These are phyloP conservation scores for Aviceda subcristata DNA, from an alignment of 2,113 vertebrate species.

Conservation along the genomic window DNA sequence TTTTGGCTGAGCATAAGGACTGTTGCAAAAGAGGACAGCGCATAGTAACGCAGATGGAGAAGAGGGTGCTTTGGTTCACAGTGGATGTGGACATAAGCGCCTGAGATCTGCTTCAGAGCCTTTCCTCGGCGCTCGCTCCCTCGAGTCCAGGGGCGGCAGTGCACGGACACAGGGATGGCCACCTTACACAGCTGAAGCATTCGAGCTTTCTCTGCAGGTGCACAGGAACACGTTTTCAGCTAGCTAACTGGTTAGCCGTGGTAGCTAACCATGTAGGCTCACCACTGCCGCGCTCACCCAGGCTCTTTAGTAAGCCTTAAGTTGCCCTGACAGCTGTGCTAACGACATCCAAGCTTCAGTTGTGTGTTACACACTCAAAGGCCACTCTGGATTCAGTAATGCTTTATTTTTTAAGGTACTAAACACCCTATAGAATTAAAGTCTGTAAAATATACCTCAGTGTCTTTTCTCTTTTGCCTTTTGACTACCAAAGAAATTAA, in stretches of 20 bases:
- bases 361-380: not conserved
- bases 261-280: not conserved
- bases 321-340: fast-evolving
- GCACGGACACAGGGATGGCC: too few relatives aligned
- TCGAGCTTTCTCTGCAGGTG: fast-evolving
- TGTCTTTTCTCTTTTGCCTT: not conserved
- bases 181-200: too few relatives aligned
- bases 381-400: not conserved
- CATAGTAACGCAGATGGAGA: not conserved
- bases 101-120: not conserved
- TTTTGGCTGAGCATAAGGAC: not conserved
- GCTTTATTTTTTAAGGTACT: not conserved
- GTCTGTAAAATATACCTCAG: not conserved
- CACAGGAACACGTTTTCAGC: fast-evolving
- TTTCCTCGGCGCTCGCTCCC: fast-evolving
- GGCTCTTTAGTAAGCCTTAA: not conserved
- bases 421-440: not conserved
- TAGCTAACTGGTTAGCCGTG: fast-evolving
- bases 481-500: not conserved
- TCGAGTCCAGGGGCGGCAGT: fast-evolving
- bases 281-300: not conserved
- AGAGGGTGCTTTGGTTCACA: not conserved
- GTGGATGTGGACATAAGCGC: fast-evolving
- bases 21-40: not conserved
- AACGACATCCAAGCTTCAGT: not conserved